phyloP scores from a whole-genome alignment of 2,113 vertebrate genomes.

The Malurus melanocephalus region DNA sequence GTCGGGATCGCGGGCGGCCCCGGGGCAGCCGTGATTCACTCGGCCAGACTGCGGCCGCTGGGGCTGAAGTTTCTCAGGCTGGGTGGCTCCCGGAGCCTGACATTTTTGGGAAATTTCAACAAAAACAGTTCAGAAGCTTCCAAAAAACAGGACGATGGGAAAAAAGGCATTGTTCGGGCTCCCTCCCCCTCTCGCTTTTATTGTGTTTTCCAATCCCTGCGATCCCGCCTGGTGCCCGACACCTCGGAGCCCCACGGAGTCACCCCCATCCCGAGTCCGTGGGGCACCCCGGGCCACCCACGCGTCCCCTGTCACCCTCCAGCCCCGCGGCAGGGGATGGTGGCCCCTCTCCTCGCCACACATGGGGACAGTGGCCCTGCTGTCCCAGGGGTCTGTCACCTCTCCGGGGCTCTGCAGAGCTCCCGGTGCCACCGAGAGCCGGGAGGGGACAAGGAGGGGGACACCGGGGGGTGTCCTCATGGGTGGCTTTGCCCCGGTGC shows the following conservation, averaged over 20 bases:
- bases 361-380: background rate
- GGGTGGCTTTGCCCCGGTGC: fast-evolving
- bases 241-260: background rate
- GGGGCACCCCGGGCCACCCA: background rate
- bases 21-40: conserved; percentile 5
- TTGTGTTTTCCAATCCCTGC: background rate
- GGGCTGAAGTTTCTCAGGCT: conserved; percentile 39
- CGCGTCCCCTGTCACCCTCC: background rate
- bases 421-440: background rate
- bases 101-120: conserved; percentile 55
- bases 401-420: background rate
- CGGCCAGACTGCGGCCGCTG: background rate
- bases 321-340: fast-evolving
- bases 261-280: background rate
- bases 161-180: conserved; percentile 19
- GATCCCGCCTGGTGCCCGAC: background rate
- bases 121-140: conserved; percentile 56
- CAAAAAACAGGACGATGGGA: conserved; percentile 45
- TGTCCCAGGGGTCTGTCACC: background rate
- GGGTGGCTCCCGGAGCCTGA: conserved; percentile 54
- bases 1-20: background rate
- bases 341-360: background rate
- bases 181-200: background rate
- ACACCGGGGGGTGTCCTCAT: fast-evolving
- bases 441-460: fast-evolving